Evolutionary conservation across 2,888 invertebrate species (phyloP).

Genomic region (Drosophila diplacantha): DNA sequence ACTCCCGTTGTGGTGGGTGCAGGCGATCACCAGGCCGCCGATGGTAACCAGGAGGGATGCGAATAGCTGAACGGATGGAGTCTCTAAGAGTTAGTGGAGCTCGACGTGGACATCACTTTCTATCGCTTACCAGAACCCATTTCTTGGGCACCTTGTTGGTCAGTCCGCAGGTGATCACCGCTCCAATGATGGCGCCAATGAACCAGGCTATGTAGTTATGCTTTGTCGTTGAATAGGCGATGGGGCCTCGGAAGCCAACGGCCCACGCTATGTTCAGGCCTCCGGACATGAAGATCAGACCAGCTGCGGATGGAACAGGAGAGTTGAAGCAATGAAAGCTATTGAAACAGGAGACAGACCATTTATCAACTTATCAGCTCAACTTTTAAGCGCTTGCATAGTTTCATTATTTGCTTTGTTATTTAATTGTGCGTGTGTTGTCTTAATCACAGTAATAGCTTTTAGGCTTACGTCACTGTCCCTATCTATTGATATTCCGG

Average conservation of each 20-base stretch:
- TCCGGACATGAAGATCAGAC: slow-evolving; percentile 64
- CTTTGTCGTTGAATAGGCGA: rapidly evolving
- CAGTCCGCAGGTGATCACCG: slow-evolving; percentile 50
- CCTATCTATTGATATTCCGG: slow-evolving; percentile 1
- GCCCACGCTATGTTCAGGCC: slow-evolving; percentile 72
- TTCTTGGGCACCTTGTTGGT: slow-evolving; percentile 64
- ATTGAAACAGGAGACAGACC: background rate
- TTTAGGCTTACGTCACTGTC: slow-evolving; percentile 9
- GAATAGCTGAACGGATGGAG: slow-evolving; percentile 42
- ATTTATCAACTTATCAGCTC: background rate
- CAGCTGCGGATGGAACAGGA: slow-evolving; percentile 42
- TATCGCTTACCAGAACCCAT: slow-evolving; percentile 54
- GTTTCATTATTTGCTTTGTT: background rate
- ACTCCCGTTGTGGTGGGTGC: slow-evolving; percentile 18
- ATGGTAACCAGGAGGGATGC: slow-evolving; percentile 57
- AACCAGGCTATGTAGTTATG: slow-evolving; percentile 70
- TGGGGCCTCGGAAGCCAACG: slow-evolving; percentile 42
- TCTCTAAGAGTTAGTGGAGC: background rate
- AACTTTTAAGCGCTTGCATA: background rate
- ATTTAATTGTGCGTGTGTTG: background rate
- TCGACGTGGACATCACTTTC: background rate
- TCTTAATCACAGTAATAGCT: background rate
- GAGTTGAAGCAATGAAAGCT: background rate
- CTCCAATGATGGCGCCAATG: slow-evolving; percentile 70
- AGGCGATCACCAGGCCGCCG: slow-evolving; percentile 59